Evolutionary conservation across 2,888 invertebrate genomes (phyloP).

Genomic region (Lochmaea crataegi): DNA sequence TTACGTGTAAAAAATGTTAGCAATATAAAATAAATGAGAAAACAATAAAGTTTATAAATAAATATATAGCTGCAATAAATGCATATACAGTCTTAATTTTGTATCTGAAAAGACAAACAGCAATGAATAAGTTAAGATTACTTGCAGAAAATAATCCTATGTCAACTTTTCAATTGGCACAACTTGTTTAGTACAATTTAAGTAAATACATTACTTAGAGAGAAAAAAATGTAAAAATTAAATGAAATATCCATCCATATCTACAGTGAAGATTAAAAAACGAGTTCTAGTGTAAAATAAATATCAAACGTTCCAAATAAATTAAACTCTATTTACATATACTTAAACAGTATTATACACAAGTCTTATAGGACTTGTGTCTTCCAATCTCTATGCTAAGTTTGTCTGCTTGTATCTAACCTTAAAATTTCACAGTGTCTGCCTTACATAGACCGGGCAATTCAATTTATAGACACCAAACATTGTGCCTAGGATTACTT

Average conservation of each 20-base stretch:
- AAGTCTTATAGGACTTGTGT: too few relatives aligned
- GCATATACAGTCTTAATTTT: conserved; percentile 63
- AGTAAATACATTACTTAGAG: background rate
- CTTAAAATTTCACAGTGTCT: too few relatives aligned
- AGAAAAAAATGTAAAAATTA: background rate
- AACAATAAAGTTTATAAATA: conserved; percentile 56
- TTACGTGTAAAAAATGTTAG: conserved; percentile 58
- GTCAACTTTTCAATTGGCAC: conserved; percentile 36
- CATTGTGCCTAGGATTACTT: background rate
- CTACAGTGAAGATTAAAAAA: background rate
- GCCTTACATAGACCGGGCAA: too few relatives aligned
- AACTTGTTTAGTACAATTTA: background rate
- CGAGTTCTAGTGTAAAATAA: background rate
- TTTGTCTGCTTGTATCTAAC: too few relatives aligned
- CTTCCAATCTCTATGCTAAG: too few relatives aligned
- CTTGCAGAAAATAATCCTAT: conserved; percentile 32
- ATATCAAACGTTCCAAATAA: background rate
- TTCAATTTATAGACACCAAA: too few relatives aligned
- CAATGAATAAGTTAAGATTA: conserved; percentile 33
- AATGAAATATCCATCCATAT: background rate
- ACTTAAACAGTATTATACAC: background rate
- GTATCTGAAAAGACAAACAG: conserved; percentile 56
- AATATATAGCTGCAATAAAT: conserved; percentile 57
- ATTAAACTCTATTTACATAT: background rate
- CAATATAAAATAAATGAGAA: conserved; percentile 56